Evolutionary conservation across 2,888 invertebrate species (phyloP).

Genomic region (Altica lythri): DNA sequence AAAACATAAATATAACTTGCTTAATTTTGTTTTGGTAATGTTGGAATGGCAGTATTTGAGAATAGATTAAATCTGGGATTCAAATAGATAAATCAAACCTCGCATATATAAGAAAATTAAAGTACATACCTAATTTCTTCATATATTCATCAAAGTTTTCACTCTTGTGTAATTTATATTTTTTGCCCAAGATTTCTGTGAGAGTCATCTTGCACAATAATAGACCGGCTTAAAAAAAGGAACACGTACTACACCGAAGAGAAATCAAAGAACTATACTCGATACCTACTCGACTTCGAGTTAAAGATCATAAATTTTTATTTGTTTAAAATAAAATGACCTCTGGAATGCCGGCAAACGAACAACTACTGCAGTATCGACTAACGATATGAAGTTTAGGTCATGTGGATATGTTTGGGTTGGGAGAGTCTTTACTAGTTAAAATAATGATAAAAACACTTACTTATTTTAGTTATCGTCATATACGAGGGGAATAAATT

Average conservation of each 20-base stretch:
- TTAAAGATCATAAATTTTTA: background rate
- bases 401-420: too few species aligned
- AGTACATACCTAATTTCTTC: conserved; percentile 73
- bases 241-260: background rate
- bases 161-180: conserved; percentile 78
- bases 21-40: too few species aligned
- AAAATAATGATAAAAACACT: too few species aligned
- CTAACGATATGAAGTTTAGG: too few species aligned
- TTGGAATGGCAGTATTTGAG: too few species aligned
- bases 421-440: too few species aligned
- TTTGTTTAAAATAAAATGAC: background rate
- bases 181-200: conserved; percentile 65
- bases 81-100: background rate
- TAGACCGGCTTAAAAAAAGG: background rate
- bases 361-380: too few species aligned
- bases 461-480: too few species aligned
- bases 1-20: too few species aligned
- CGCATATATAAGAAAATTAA: background rate
- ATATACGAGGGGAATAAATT: too few species aligned
- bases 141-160: conserved; percentile 90
- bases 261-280: conserved; percentile 1
- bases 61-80: background rate
- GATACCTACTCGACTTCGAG: background rate
- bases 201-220: conserved; percentile 41
- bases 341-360: background rate